Conservation (phyloP, 2,888 invertebrate genomes). For the Macrostomum cliftonense region DNA sequence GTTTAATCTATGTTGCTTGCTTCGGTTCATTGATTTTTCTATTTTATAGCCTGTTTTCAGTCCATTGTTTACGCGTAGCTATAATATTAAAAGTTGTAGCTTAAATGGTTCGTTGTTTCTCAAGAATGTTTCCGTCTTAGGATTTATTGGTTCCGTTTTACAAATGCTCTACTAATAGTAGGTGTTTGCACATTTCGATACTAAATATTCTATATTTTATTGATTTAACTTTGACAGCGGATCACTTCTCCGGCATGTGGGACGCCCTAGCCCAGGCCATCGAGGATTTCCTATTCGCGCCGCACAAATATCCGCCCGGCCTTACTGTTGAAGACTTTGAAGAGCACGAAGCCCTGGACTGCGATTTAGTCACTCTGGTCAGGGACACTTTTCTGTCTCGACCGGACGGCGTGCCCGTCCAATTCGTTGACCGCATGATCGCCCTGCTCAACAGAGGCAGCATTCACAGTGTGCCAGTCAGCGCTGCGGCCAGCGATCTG, state of each 20-base stretch:
- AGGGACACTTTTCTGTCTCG: conserved; percentile 63
- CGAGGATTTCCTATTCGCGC: conserved; percentile 75
- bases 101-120: too few species aligned
- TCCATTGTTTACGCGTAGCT: too few species aligned
- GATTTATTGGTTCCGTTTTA: too few species aligned
- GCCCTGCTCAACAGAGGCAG: conserved; percentile 65
- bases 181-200: too few species aligned
- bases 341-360: conserved; percentile 57
- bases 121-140: too few species aligned
- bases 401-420: conserved; percentile 55
- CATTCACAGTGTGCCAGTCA: conserved; percentile 39
- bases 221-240: neutral
- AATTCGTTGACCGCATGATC: conserved; percentile 63
- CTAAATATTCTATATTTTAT: too few species aligned
- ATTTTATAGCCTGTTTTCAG: too few species aligned
- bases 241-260: conserved; percentile 47
- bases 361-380: conserved; percentile 53
- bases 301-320: conserved; percentile 43
- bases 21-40: too few species aligned
- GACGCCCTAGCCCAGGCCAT: conserved; percentile 61
- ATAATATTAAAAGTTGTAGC: too few species aligned
- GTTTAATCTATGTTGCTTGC: too few species aligned
- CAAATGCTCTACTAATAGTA: too few species aligned
- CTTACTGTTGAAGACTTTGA: conserved; percentile 43
- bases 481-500: conserved; percentile 29